These are phyloP conservation scores for Magallana nippona DNA, from an alignment of 2,888 invertebrate species.

Conservation along the genomic window DNA sequence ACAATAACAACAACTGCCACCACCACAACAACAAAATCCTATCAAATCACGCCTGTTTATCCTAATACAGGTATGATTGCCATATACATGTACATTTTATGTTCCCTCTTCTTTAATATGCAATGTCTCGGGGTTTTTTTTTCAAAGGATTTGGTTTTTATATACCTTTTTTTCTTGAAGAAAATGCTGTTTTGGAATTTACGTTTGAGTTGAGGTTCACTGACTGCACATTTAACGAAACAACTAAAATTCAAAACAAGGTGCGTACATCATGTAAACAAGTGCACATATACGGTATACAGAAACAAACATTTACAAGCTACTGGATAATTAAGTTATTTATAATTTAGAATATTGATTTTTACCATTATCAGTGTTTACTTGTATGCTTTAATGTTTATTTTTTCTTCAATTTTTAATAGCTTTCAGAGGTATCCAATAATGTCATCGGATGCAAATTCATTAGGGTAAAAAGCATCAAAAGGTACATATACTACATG, in stretches of 20 bases:
- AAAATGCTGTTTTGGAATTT: constrained; percentile 10
- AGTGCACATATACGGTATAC: no score
- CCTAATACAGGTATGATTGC: neutral
- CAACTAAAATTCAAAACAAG: neutral
- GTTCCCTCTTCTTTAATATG: no score
- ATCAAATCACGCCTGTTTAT: neutral
- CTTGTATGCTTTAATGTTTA: no score
- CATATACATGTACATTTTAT: no score
- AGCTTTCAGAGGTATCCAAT: neutral
- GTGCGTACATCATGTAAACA: neutral
- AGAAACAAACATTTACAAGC: no score
- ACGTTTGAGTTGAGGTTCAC: neutral
- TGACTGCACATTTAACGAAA: neutral
- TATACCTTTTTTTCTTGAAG: neutral
- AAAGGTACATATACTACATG: neutral
- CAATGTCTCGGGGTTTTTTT: neutral
- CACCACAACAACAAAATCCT: neutral
- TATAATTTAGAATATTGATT: neutral
- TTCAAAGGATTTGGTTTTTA: neutral
- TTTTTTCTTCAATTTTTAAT: neutral
- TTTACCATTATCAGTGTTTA: no score
- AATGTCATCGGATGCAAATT: neutral
- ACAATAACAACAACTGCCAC: neutral
- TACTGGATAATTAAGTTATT: neutral
- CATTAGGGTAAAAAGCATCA: neutral